Conservation (phyloP, 2,888 invertebrate species). For the Eupithecia inturbata region DNA sequence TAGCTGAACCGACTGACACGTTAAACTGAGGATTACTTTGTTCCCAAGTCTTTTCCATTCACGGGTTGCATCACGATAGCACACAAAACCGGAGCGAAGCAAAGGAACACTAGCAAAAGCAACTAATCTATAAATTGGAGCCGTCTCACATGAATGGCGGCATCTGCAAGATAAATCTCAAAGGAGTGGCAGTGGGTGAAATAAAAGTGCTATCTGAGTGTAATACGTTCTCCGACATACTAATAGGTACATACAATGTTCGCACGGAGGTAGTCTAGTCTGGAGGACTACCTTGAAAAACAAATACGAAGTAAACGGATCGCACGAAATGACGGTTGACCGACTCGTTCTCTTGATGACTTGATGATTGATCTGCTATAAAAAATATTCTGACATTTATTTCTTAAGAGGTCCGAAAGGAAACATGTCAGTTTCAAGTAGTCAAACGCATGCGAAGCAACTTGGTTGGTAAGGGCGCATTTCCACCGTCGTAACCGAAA, state of each 20-base stretch:
- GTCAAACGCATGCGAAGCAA: neutral
- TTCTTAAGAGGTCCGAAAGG: neutral
- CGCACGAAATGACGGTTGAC: neutral
- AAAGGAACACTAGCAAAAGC: constrained; percentile 35
- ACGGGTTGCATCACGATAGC: constrained; percentile 14
- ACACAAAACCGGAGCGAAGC: constrained; percentile 15
- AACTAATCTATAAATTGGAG: constrained; percentile 48
- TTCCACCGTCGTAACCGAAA: too few species aligned
- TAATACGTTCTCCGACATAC: constrained; percentile 62
- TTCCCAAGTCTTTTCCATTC: neutral
- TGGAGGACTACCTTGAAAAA: neutral
- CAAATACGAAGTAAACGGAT: neutral
- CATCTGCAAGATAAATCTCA: constrained; percentile 57
- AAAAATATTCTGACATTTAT: neutral
- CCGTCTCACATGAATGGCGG: constrained; percentile 51
- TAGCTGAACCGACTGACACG: neutral
- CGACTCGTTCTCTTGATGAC: neutral
- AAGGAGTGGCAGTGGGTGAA: constrained; percentile 55
- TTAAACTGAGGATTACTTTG: neutral
- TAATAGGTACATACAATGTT: constrained; percentile 49
- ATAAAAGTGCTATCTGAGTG: constrained; percentile 68
- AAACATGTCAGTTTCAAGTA: neutral
- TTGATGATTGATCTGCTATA: too few species aligned
- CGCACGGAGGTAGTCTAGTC: constrained; percentile 45
- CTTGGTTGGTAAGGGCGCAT: neutral